Evolutionary conservation across 2,113 vertebrate genomes (phyloP).

Genomic region (Macrotis lagotis): DNA sequence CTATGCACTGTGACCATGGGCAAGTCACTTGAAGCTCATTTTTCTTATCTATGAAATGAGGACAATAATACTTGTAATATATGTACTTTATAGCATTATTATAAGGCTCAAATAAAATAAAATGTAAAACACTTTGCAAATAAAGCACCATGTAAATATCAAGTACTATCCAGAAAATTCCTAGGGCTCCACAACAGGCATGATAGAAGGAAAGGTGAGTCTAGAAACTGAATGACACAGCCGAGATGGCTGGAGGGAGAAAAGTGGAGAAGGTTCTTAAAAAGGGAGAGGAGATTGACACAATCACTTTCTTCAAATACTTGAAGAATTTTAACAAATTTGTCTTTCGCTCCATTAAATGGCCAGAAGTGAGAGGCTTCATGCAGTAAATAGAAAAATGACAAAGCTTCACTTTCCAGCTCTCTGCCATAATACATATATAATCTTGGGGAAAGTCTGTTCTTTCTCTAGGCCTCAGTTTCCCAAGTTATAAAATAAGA

Average conservation of each 20-base stretch:
- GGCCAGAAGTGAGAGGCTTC: not conserved
- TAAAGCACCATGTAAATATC: not conserved
- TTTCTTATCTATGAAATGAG: not conserved
- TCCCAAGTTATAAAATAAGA: not conserved
- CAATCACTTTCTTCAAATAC: not conserved
- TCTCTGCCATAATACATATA: not conserved
- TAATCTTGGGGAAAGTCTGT: not conserved
- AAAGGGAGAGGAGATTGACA: not conserved
- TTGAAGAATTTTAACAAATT: slow-evolving; percentile 7
- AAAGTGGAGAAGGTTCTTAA: slow-evolving; percentile 9
- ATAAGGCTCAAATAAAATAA: not conserved
- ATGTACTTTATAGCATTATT: not conserved
- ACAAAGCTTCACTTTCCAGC: not conserved
- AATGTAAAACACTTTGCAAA: not conserved
- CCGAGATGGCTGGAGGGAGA: slow-evolving; percentile 33
- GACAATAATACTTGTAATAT: not conserved
- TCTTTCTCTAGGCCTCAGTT: not conserved
- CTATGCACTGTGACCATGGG: not conserved
- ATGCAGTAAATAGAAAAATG: not conserved
- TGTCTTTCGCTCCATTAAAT: not conserved
- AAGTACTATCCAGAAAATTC: not conserved
- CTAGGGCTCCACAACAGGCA: not conserved
- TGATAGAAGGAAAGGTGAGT: not conserved
- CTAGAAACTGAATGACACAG: slow-evolving; percentile 47
- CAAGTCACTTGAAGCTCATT: not conserved